Conservation (phyloP, 1,140 invertebrate species). For the Oncopodura yosiiana region DNA sequence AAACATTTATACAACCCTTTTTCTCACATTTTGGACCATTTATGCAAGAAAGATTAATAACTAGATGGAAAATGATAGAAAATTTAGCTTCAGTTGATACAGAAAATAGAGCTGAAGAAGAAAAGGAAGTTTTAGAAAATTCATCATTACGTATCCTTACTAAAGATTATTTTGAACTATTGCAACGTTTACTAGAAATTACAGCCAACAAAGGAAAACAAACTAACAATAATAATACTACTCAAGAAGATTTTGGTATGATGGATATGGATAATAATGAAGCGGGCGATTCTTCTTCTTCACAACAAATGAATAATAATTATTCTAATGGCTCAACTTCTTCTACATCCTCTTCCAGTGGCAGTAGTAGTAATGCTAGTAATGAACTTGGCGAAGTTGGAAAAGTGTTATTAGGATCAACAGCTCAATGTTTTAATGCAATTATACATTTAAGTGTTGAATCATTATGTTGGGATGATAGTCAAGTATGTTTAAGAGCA, state of each 20-base stretch:
- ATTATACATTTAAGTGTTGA: constrained; percentile 16
- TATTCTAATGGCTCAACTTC: not conserved
- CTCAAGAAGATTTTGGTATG: not conserved
- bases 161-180: constrained; percentile 23
- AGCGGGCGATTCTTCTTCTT: too few species aligned
- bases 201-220: not conserved
- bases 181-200: constrained; percentile 13
- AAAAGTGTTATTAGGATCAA: constrained; percentile 1
- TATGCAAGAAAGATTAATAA: constrained; percentile 14
- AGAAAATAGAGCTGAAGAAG: constrained; percentile 13
- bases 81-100: not conserved
- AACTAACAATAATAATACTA: not conserved
- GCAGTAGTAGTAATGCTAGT: not conserved
- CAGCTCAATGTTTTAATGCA: constrained; percentile 5
- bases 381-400: constrained; percentile 24
- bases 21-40: constrained; percentile 23
- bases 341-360: not conserved
- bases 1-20: constrained; percentile 13
- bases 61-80: constrained; percentile 22
- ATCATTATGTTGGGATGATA: constrained; percentile 27
- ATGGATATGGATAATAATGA: constrained; percentile 20
- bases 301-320: not conserved
- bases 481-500: constrained; percentile 13
- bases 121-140: constrained; percentile 28
- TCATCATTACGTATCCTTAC: constrained; percentile 11